Evolutionary conservation across 2,797 vertebrate species (phyloP), one percentile per base, ranked within the genome.

Genomic region (Galagoides demidoff): DNA sequence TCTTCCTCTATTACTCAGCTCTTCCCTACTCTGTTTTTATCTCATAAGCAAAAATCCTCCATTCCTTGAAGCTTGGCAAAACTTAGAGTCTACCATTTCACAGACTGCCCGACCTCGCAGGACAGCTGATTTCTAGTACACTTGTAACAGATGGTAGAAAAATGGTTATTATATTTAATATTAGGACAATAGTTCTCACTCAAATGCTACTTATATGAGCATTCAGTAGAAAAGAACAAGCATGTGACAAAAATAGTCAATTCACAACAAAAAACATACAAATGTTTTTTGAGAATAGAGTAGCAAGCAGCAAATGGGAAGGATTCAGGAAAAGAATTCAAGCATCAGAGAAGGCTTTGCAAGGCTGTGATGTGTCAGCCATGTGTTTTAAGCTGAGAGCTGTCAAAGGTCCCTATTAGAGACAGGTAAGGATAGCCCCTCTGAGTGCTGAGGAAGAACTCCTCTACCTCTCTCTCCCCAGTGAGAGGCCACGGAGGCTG

Each of bases 271-370:
- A 79, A 88, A 89, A 55, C 27, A 52, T 37, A 34, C 27, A 71
- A 39, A 39, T 31, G 59, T 79, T 93, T 78, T 79, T 76, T 91
- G 66, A 91, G 79, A 84, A 37, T 31, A 63, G 85, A 68, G 71
- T 4, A 37, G 68, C 20, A 78, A 73, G 23, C 34, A 89, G 39
- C 31, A 20, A n/a, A 68, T 68, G 31, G 64, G 13, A 64, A 5
- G 52, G 22, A 7, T n/a, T 70, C 4, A 20, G 19, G 55, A 39
- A 37, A 93, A 57, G 4, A 14, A 29, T 52, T 39, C 19, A 39
- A 55, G 19, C 8, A 11, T 81, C 31, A 31, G 70, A 39, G 31
- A 71, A 10, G 55, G 25, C 22, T 85, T 92, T 14, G 0, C 3
- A 17, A 25, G 52, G 52, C n/a, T n/a, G 13, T 7, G 22, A n/a